Evolutionary conservation across 2,113 vertebrate genomes (phyloP).

Genomic region (Sorex fumeus): DNA sequence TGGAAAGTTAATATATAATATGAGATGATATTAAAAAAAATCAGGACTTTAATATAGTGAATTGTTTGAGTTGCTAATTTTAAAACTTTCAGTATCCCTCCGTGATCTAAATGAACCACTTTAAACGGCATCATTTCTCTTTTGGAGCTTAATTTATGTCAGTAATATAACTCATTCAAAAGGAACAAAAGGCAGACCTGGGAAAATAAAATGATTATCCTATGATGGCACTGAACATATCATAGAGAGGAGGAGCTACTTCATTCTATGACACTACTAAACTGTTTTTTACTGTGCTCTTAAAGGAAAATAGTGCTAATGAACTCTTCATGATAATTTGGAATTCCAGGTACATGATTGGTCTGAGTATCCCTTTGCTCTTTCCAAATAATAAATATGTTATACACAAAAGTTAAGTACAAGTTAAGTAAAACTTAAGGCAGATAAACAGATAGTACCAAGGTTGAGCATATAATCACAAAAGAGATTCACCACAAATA

Average conservation of each 20-base stretch:
- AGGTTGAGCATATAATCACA: not conserved
- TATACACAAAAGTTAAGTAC: no score
- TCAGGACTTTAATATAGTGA: conserved; percentile 25
- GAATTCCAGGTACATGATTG: conserved; percentile 12
- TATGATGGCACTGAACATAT: not conserved
- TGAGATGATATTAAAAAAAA: not conserved
- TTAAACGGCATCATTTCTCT: conserved; percentile 20
- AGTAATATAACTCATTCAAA: not conserved
- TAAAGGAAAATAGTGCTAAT: not conserved
- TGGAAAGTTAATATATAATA: conserved; percentile 33
- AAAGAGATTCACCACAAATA: conserved; percentile 3
- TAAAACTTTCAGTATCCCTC: not conserved
- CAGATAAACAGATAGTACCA: not conserved
- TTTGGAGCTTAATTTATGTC: not conserved
- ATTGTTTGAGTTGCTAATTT: conserved; percentile 6
- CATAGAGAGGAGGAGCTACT: not conserved
- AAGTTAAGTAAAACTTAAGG: not conserved
- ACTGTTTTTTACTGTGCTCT: not conserved
- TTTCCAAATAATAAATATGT: conserved; percentile 40
- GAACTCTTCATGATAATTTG: conserved; percentile 27
- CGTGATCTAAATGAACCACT: conserved; percentile 14
- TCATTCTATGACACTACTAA: not conserved
- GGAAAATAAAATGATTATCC: conserved; percentile 13
- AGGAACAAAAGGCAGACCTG: not conserved
- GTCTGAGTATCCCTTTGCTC: not conserved